Evolutionary conservation across 23 tunicate species (phyloP).

Genomic region (Styela plicata): DNA sequence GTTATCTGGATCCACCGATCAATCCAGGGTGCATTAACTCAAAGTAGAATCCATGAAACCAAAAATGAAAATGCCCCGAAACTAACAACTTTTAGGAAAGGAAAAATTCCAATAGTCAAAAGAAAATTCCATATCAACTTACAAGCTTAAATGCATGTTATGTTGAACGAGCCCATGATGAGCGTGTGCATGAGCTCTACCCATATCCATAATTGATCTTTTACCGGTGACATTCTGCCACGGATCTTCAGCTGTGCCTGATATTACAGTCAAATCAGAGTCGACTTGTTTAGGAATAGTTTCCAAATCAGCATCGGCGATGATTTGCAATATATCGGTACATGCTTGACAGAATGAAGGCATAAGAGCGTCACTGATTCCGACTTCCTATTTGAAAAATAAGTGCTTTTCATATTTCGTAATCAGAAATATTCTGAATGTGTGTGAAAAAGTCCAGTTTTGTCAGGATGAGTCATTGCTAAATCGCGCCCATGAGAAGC

Average conservation of each 20-base stretch:
- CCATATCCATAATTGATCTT: constrained; percentile 56
- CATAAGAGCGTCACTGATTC: constrained; percentile 41
- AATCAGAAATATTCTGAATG: too few relatives aligned
- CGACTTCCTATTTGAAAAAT: constrained; percentile 44
- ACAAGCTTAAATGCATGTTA: constrained; percentile 49
- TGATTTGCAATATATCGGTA: constrained; percentile 47
- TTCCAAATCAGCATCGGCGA: constrained; percentile 49
- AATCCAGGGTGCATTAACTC: too few relatives aligned
- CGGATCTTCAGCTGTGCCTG: constrained; percentile 28
- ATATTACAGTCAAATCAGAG: not conserved
- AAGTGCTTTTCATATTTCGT: too few relatives aligned
- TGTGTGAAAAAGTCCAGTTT: too few relatives aligned
- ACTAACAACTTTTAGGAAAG: too few relatives aligned
- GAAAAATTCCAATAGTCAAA: too few relatives aligned
- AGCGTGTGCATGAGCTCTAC: constrained; percentile 37
- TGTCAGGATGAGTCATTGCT: too few relatives aligned
- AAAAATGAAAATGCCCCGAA: too few relatives aligned
- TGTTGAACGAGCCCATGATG: constrained; percentile 42
- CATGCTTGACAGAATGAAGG: constrained; percentile 59
- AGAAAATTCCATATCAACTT: too few relatives aligned
- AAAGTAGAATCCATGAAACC: too few relatives aligned
- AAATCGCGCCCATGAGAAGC: too few relatives aligned
- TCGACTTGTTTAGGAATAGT: constrained; percentile 15
- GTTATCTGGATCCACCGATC: too few relatives aligned
- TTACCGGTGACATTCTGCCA: constrained; percentile 58